Evolutionary conservation across 2,113 vertebrate species (phyloP), one percentile per base, ranked within the genome.

Genomic region (Chloebia gouldiae): DNA sequence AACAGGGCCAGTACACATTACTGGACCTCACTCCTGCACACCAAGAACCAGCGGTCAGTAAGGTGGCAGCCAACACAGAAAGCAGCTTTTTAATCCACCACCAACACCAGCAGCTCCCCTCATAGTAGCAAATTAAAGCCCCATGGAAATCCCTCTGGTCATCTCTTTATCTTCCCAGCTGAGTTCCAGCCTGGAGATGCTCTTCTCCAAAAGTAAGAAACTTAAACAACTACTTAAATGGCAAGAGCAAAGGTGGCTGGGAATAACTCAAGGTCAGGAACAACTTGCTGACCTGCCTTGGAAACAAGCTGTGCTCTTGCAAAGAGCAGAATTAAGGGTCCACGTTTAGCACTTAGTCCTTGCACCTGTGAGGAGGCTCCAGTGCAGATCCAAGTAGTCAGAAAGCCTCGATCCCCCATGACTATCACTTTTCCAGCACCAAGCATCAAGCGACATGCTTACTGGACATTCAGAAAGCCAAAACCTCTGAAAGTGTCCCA

Each of bases 1-100:
- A 96, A 92, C 13, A 4, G 39, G 96, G 88, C 63, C 86, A 90
- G 51, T 40, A 91, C 20, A 31, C 77, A 92, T 95, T 47, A 76
- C 1, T 84, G 85, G 61, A 86, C 69, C 73, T 84, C 1, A 3
- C 54, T 50, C 70, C 72, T 56, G 44, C 92, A 93, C 66, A 96
- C 28, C 66, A 82, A 61, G 81, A 87, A 79, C 6, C 20, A 76
- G 40, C 0, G 5, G 59, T 42, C 63, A 82, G 14, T 39, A 57
- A 82, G 44, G 75, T 69, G 56, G 75, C 50, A 91, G 79, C n/a
- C 75, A 83, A 81, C 27, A 71, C 16, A 56, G 39, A 78, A 73
- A 95, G 19, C 7, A 54, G 27, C 42, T 50, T 86, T 90, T 83
- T 73, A 88, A 90, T 78, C 54, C 60, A 82, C 42, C 60, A 77